Evolutionary conservation across 2,888 invertebrate species (phyloP).

Genomic region (Cyrtodaria siliqua): DNA sequence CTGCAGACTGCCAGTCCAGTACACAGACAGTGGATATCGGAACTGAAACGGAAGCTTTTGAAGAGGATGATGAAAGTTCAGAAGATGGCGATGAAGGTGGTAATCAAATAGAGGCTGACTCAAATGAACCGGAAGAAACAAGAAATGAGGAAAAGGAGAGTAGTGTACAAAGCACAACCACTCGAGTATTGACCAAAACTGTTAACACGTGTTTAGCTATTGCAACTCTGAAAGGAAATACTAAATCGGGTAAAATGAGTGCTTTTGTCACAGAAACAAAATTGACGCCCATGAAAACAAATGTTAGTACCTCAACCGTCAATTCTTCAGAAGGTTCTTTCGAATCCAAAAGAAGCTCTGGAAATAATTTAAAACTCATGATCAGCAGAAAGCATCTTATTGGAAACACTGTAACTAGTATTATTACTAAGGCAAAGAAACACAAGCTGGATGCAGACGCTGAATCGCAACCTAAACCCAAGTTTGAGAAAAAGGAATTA

Average conservation of each 20-base stretch:
- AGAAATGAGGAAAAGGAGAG: background rate
- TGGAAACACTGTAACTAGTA: slow-evolving; percentile 27
- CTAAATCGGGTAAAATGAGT: slow-evolving; percentile 27
- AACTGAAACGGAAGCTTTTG: slow-evolving; percentile 62
- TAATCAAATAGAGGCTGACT: background rate
- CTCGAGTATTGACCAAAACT: slow-evolving; percentile 1
- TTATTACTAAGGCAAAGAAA: slow-evolving; percentile 30
- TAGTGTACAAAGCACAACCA: background rate
- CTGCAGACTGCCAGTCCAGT: slow-evolving; percentile 46
- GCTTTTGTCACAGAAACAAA: slow-evolving; percentile 10
- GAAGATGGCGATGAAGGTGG: slow-evolving; percentile 18
- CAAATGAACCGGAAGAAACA: background rate
- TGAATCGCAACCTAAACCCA: slow-evolving; percentile 9
- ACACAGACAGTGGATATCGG: slow-evolving; percentile 59
- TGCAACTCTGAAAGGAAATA: slow-evolving; percentile 52
- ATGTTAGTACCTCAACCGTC: background rate
- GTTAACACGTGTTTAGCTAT: slow-evolving; percentile 55
- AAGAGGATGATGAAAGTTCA: slow-evolving; percentile 39
- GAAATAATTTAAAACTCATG: slow-evolving; percentile 45
- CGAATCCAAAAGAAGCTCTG: slow-evolving; percentile 13
- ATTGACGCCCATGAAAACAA: background rate
- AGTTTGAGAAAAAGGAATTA: slow-evolving; percentile 54
- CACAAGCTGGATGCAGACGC: slow-evolving; percentile 7
- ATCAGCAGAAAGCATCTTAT: slow-evolving; percentile 48
- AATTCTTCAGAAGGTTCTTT: background rate